A percentile compares a stretch with the other conserved stretches of the same genome.
These are phyloP conservation scores for Idaea aversata DNA, from an alignment of 2,888 invertebrate genomes.

Conservation along the genomic window DNA sequence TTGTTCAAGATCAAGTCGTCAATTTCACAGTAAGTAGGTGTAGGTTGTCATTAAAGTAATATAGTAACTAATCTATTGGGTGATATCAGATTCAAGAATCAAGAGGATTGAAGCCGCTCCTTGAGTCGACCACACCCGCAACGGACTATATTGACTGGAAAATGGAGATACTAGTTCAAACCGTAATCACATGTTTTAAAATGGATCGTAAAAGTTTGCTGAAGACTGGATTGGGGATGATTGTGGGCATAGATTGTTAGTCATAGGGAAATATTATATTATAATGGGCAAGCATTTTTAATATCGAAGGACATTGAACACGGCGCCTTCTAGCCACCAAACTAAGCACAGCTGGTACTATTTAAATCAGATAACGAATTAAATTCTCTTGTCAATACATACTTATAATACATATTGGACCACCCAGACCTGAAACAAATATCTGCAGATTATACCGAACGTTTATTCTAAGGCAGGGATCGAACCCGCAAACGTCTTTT, in stretches of 20 bases:
- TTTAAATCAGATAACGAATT: not conserved
- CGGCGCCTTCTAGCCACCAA: not conserved
- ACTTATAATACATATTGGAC: not conserved
- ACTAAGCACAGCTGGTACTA: not conserved
- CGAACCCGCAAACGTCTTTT: not conserved
- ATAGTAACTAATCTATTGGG: no score
- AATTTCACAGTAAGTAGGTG: not conserved
- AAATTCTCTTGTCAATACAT: not conserved
- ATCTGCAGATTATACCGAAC: not conserved
- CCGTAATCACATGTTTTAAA: no score
- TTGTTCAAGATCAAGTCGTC: not conserved
- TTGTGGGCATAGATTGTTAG: not conserved
- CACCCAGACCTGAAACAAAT: not conserved
- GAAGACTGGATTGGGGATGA: not conserved
- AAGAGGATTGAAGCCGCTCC: no score
- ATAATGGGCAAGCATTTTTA: not conserved
- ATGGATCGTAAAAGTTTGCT: no score
- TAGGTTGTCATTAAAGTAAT: not conserved
- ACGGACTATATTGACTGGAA: no score
- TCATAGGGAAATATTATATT: not conserved
- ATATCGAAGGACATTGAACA: not conserved
- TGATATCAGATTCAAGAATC: no score
- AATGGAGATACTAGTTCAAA: no score
- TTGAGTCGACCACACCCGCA: no score
- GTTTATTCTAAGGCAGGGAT: not conserved